These are phyloP conservation scores for Drosophila ohnishii DNA, from an alignment of 1,140 invertebrate genomes.

Conservation along the genomic window DNA sequence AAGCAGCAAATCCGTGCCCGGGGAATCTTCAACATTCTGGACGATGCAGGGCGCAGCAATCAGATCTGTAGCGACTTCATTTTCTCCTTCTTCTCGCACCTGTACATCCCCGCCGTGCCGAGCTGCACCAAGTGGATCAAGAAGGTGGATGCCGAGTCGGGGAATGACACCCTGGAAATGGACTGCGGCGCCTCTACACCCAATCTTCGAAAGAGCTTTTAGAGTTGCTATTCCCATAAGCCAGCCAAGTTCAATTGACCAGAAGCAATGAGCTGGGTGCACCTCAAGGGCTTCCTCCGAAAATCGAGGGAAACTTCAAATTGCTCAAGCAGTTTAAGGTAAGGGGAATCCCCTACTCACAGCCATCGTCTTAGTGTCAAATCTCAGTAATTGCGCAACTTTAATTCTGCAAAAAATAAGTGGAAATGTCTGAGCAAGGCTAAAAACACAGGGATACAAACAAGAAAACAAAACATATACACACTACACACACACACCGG, in stretches of 20 bases:
- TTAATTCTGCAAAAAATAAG: conserved; percentile 66
- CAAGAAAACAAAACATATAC: conserved; percentile 15
- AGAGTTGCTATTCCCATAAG: not conserved
- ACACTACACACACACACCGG: not conserved
- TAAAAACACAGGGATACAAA: conserved; percentile 19
- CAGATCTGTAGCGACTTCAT: conserved; percentile 5
- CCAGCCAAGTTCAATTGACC: conserved; percentile 60
- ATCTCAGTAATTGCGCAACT: conserved; percentile 78
- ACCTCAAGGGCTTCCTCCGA: conserved; percentile 21
- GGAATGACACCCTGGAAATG: not conserved
- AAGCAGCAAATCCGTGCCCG: conserved; percentile 35
- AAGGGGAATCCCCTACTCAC: conserved; percentile 17
- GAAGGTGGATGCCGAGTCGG: not conserved
- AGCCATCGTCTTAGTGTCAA: conserved; percentile 60
- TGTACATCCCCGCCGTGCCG: not conserved
- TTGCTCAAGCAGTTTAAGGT: conserved; percentile 46
- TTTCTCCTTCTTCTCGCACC: conserved; percentile 14
- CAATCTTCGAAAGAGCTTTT: conserved; percentile 9
- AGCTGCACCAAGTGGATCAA: not conserved
- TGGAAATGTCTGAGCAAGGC: conserved; percentile 50
- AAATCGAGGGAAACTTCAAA: conserved; percentile 67
- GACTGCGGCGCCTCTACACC: no score
- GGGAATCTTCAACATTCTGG: conserved; percentile 21
- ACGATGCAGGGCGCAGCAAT: not conserved
- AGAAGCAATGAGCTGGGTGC: conserved; percentile 22